Conservation (phyloP, 2,113 vertebrate species). For the Vidua chalybeata region DNA sequence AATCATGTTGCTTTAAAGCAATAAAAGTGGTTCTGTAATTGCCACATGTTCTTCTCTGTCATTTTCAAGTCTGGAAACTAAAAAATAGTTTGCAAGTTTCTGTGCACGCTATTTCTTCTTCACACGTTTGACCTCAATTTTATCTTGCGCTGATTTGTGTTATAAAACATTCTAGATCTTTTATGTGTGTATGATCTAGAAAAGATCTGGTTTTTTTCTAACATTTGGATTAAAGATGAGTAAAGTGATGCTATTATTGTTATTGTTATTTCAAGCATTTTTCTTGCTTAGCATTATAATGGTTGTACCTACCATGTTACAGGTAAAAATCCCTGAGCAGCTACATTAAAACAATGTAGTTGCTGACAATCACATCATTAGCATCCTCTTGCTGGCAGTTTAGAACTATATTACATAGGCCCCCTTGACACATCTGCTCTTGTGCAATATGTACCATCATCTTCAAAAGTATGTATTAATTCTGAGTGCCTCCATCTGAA, state of each 20-base stretch:
- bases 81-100: constrained; percentile 2
- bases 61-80: constrained; percentile 14
- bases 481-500: constrained; percentile 17
- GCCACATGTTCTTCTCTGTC: constrained; percentile 16
- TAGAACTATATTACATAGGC: not conserved
- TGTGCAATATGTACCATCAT: not conserved
- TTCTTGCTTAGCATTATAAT: not conserved
- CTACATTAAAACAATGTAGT: not conserved
- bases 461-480: not conserved
- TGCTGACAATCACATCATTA: not conserved
- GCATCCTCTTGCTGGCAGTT: not conserved
- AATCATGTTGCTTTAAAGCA: constrained; percentile 34
- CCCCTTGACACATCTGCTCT: constrained; percentile 24
- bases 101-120: not conserved
- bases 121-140: not conserved
- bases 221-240: not conserved
- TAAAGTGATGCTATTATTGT: not conserved
- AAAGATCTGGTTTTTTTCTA: not conserved
- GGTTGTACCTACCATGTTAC: not conserved
- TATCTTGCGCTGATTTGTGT: not conserved
- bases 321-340: not conserved
- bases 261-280: not conserved
- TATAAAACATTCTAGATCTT: not conserved
- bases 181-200: not conserved
- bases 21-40: constrained; percentile 52